Evolutionary conservation across 23 tunicate genomes (phyloP).

Genomic region (Corella eumyota): DNA sequence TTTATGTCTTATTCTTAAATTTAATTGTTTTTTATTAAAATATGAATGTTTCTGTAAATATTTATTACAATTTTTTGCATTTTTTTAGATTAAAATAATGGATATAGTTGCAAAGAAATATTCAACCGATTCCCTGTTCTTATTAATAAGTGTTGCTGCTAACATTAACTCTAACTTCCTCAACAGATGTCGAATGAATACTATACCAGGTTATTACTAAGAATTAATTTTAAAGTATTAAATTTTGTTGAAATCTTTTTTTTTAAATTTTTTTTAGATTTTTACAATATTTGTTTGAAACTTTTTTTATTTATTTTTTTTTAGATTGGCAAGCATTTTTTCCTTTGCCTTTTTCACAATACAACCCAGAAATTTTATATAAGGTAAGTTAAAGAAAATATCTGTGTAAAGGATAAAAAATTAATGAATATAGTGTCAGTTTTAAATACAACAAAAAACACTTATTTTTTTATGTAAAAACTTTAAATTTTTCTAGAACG

Average conservation of each 20-base stretch:
- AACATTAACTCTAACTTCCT: slow-evolving; percentile 72
- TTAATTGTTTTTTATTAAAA: too few species aligned
- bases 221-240: neutral
- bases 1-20: too few species aligned
- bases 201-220: slow-evolving; percentile 48
- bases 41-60: too few species aligned
- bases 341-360: slow-evolving; percentile 91
- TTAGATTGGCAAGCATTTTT: slow-evolving; percentile 98
- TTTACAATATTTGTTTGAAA: neutral
- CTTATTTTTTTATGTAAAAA: too few species aligned
- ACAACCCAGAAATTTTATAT: slow-evolving; percentile 73
- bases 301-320: slow-evolving; percentile 2
- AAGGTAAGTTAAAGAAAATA: slow-evolving; percentile 19
- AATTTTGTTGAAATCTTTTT: neutral
- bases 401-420: too few species aligned
- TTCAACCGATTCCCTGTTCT: slow-evolving; percentile 63
- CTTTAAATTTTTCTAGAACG: slow-evolving; percentile 17
- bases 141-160: slow-evolving; percentile 57
- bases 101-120: slow-evolving; percentile 88
- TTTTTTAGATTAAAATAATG: slow-evolving; percentile 69
- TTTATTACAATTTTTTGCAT: slow-evolving; percentile 1
- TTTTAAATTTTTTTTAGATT: neutral
- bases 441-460: too few species aligned
- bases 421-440: too few species aligned
- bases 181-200: slow-evolving; percentile 95